Conservation (phyloP, 92 coral and sea anemone genomes). For the Muricea muricata region DNA sequence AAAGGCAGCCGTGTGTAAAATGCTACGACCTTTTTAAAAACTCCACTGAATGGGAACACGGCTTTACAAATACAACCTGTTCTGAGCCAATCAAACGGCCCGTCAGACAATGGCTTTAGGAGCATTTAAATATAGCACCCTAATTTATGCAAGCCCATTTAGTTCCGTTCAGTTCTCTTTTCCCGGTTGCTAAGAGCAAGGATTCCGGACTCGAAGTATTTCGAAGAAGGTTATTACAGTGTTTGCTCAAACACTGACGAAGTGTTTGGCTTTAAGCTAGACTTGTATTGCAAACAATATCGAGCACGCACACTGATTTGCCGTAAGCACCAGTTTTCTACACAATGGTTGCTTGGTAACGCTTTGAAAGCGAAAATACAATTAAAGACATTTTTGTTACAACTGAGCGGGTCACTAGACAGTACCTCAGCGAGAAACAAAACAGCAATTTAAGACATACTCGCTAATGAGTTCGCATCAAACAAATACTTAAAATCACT, state of each 20-base stretch:
- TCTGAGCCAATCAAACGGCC: not conserved
- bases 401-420: not conserved
- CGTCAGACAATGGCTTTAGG: not conserved
- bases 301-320: not conserved
- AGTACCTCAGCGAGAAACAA: not conserved
- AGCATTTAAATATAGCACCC: not conserved
- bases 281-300: not conserved
- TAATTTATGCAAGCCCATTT: not conserved
- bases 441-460: not conserved
- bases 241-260: not conserved
- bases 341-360: slow-evolving; percentile 1
- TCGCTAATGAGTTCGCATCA: not conserved
- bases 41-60: slow-evolving; percentile 32
- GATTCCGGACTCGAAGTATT: not conserved
- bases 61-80: not conserved
- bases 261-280: not conserved
- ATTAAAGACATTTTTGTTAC: slow-evolving; percentile 14
- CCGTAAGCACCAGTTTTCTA: not conserved
- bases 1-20: not conserved
- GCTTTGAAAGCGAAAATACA: not conserved
- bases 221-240: not conserved
- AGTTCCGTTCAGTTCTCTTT: not conserved
- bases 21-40: slow-evolving; percentile 17
- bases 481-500: not conserved
- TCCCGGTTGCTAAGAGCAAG: not conserved